phyloP scores from a whole-genome alignment of 2,888 invertebrate species.

The Hirtodrosophila trivittata region DNA sequence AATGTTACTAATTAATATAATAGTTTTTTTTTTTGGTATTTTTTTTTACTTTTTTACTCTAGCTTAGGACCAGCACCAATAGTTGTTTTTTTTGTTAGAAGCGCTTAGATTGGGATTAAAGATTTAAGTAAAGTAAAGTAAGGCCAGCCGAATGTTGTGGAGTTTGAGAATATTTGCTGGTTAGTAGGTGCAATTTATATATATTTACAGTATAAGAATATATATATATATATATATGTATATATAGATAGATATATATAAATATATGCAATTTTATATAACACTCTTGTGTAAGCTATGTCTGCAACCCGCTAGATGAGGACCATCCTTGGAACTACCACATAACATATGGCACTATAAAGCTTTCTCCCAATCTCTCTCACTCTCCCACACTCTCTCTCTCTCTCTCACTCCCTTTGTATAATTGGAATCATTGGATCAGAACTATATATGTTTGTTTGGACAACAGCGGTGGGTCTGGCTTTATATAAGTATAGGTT shows the following conservation, averaged over 20 bases:
- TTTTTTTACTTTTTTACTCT: conserved; percentile 44
- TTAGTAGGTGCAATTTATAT: conserved; percentile 44
- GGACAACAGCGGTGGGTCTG: conserved; percentile 21
- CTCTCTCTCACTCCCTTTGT: neutral
- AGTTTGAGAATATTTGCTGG: conserved; percentile 3
- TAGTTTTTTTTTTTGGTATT: conserved; percentile 6
- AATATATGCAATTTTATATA: conserved; percentile 7
- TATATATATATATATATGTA: too few species aligned
- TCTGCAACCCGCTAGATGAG: conserved; percentile 13
- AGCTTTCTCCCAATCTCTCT: conserved; percentile 11
- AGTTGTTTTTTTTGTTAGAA: conserved; percentile 59
- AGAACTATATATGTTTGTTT: neutral
- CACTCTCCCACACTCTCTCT: conserved; percentile 6
- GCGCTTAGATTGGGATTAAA: conserved; percentile 60
- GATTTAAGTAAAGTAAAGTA: conserved; percentile 18
- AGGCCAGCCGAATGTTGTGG: neutral
- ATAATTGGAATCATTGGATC: neutral
- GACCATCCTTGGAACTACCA: conserved; percentile 28
- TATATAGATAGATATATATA: too few species aligned
- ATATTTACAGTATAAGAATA: conserved; percentile 39
- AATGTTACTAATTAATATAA: neutral
- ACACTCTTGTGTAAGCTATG: conserved; percentile 29
- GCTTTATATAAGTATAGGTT: too few species aligned
- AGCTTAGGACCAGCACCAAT: conserved; percentile 67
- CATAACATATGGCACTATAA: conserved; percentile 42